phyloP scores from a whole-genome alignment of 1,140 invertebrate genomes.

The Hormaphis cornu region DNA sequence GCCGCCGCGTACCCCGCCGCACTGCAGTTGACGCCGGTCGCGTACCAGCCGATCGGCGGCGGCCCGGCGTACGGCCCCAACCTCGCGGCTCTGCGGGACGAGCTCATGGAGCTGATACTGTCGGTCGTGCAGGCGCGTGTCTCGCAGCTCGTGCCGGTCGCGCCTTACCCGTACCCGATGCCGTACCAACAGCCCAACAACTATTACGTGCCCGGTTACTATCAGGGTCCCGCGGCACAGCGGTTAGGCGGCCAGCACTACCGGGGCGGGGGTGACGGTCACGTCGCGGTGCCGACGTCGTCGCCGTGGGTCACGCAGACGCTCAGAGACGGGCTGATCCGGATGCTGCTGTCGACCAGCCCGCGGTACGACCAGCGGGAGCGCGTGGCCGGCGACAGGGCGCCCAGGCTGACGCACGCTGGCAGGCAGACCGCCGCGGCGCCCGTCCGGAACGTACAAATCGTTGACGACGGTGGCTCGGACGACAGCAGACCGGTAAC shows the following conservation, averaged over 20 bases:
- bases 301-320: conserved; percentile 15
- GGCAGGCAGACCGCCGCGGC: background rate
- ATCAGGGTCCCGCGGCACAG: background rate
- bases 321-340: conserved; percentile 32
- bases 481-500: conserved; percentile 16
- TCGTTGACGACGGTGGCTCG: background rate
- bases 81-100: conserved; percentile 42
- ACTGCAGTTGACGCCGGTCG: conserved; percentile 39
- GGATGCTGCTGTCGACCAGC: conserved; percentile 35
- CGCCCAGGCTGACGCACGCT: background rate
- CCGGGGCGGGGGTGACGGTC: background rate
- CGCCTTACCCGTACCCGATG: conserved; percentile 10
- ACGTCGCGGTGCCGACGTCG: background rate
- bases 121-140: conserved; percentile 36
- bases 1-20: conserved; percentile 32
- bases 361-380: conserved; percentile 26
- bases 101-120: conserved; percentile 38
- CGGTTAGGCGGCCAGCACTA: background rate
- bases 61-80: conserved; percentile 46
- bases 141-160: background rate
- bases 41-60: conserved; percentile 40
- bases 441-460: conserved; percentile 36
- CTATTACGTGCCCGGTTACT: conserved; percentile 16
- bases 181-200: conserved; percentile 8
- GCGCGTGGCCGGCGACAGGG: background rate